Conservation (phyloP, 2,797 vertebrate species). For the Anableps anableps region DNA sequence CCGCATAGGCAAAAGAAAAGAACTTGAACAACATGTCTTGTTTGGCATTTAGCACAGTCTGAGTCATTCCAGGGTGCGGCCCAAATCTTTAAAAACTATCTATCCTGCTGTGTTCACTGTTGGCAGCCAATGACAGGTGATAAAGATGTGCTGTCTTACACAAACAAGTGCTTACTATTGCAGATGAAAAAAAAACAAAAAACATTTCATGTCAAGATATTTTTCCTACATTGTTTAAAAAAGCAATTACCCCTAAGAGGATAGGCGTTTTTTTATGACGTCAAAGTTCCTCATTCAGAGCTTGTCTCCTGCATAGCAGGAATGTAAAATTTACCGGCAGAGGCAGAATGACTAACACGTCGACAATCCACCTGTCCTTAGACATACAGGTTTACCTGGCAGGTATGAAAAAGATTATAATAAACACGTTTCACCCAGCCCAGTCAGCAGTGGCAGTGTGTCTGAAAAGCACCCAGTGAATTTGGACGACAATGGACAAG, state of each 20-base stretch:
- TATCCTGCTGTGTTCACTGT: not conserved
- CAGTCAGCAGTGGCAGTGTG: not conserved
- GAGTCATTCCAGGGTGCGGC: not conserved
- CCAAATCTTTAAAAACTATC: not conserved
- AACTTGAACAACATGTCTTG: not conserved
- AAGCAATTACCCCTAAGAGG: not conserved
- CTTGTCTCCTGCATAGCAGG: conserved; percentile 47
- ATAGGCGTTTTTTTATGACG: not conserved
- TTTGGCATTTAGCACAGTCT: not conserved
- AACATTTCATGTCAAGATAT: not conserved
- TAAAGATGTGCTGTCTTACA: not conserved
- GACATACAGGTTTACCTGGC: conserved; percentile 22
- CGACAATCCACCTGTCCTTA: conserved; percentile 48
- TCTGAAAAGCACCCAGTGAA: not conserved
- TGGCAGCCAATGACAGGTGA: not conserved
- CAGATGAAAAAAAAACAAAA: not conserved
- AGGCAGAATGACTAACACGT: conserved; percentile 50
- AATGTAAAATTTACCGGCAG: conserved; percentile 69
- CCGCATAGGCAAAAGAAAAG: not conserved
- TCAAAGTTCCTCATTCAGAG: not conserved
- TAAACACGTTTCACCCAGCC: not conserved
- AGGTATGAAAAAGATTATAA: conserved; percentile 11
- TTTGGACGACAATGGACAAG: conserved; percentile 65
- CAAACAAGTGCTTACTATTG: not conserved
- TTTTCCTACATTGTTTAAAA: not conserved